phyloP scores from a whole-genome alignment of 1,140 invertebrate species.

The Oscheius sp. region DNA sequence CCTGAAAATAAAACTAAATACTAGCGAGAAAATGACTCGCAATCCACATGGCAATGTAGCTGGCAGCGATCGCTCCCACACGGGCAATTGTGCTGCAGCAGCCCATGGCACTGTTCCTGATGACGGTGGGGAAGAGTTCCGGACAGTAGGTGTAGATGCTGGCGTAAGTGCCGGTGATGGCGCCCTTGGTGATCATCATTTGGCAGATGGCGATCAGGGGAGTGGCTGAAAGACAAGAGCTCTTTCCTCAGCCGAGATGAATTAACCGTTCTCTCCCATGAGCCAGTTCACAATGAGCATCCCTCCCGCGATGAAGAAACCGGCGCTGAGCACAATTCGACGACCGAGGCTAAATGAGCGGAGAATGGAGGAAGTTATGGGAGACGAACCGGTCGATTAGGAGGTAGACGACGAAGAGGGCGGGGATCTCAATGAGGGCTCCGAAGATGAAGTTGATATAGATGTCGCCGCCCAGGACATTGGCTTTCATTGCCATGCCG shows the following conservation, averaged over 20 bases:
- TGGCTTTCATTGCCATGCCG: conserved; percentile 59
- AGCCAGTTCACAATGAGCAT: conserved; percentile 28
- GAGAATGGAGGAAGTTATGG: not conserved
- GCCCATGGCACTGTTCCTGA: conserved; percentile 65
- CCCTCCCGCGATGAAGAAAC: conserved; percentile 22
- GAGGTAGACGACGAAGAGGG: conserved; percentile 48
- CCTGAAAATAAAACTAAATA: conserved; percentile 25
- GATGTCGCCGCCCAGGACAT: conserved; percentile 57
- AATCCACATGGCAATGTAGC: conserved; percentile 62
- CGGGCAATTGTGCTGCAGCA: conserved; percentile 65
- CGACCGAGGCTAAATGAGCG: conserved; percentile 11
- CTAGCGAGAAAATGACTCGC: conserved; percentile 36
- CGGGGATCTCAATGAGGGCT: conserved; percentile 56
- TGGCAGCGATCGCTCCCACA: conserved; percentile 65
- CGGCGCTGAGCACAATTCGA: conserved; percentile 2
- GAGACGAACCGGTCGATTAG: conserved; percentile 18
- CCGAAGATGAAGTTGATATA: conserved; percentile 60
- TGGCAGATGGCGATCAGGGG: conserved; percentile 51
- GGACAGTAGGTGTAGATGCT: conserved; percentile 61
- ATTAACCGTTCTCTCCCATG: conserved; percentile 14
- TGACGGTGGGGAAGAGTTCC: conserved; percentile 64
- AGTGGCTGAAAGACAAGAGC: conserved; percentile 40
- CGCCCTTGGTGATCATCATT: conserved; percentile 55
- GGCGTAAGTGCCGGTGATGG: conserved; percentile 57
- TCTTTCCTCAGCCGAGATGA: not conserved